Base-by-base conservation (phyloP, 2,113 vertebrate species). In the Scartelaos histophorus region DNA sequence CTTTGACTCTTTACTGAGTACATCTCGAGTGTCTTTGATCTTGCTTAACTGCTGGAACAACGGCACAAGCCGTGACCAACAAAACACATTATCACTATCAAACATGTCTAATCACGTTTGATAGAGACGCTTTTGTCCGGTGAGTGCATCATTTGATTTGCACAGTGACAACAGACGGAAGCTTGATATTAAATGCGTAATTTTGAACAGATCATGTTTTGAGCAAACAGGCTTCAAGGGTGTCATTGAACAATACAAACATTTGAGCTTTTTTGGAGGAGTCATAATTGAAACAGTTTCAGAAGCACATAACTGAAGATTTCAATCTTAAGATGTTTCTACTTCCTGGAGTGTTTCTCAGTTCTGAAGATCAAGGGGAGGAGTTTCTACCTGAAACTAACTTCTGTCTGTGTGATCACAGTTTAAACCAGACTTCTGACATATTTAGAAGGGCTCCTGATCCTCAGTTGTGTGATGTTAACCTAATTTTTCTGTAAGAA, bases 131-230 rank as follows among this genome's bases (percentile, higher is more conserved):
- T 72, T 80, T 46, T 13, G 7, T 49, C 38, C 70, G 66, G 80
- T 74, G 69, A 74, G 81, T 78, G 72, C 79, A 45, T 85, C 79
- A 90, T 85, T 80, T 71, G 73, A 84, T 87, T 84, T 88, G 69
- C 77, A 67, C 46, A 24, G 74, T 66, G 79, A 81, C 78, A 75
- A 67, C 62, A 61, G 80, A 73, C 66, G 35, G 60, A 71, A 38
- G 38, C 78, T 82, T 69, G 73, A 84, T 87, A 79, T 70, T 82
- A 66, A 74, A 53, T 75, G 76, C 82, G 88, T 86, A 75, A 85
- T 86, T 84, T 78, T 85, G 38, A 53, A 74, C 46, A 53, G 79
- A 78, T 79, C 43, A 61, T 73, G 45, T 84, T 84, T 85, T 67
- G 71, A 53, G 82, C 81, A 77, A 57, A 46, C 65, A 61, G 38